Evolutionary conservation across 2,888 invertebrate genomes (phyloP).

Genomic region (Drosophila colorata): DNA sequence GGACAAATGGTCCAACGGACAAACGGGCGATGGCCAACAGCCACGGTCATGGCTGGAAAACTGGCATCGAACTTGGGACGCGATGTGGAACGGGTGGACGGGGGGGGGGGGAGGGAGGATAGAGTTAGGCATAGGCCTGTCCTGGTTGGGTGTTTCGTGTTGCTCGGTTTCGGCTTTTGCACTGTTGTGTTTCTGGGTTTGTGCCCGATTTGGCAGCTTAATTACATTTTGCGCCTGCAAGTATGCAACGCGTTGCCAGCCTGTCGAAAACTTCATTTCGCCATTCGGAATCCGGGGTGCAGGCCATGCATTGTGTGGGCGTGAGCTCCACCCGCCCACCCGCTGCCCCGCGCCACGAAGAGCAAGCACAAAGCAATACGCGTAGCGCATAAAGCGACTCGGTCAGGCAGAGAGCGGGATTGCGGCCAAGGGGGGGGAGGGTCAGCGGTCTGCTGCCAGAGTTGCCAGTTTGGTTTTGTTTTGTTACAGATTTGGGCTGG

Average conservation of each 20-base stretch:
- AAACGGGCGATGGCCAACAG: slow-evolving; percentile 2
- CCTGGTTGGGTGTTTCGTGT: slow-evolving; percentile 12
- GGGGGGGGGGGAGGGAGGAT: neutral
- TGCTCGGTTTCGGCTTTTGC: slow-evolving; percentile 28
- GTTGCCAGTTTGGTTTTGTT: slow-evolving; percentile 17
- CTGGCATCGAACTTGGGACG: slow-evolving; percentile 19
- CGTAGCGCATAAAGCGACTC: slow-evolving; percentile 5
- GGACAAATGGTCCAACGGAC: slow-evolving; percentile 15
- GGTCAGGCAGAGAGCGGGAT: neutral
- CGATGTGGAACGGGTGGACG: neutral
- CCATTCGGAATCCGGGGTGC: slow-evolving; percentile 2
- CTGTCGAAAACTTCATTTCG: slow-evolving; percentile 54
- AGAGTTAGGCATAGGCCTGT: neutral
- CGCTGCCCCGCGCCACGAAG: neutral
- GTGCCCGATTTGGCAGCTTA: slow-evolving; percentile 65
- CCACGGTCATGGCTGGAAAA: slow-evolving; percentile 21
- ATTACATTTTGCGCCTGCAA: slow-evolving; percentile 79
- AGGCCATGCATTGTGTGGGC: slow-evolving; percentile 28
- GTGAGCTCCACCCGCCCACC: slow-evolving; percentile 20
- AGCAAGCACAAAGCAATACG: slow-evolving; percentile 49
- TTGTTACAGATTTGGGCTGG: slow-evolving; percentile 25
- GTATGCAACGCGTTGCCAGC: slow-evolving; percentile 62
- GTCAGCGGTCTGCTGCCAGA: neutral
- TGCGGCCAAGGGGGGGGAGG: neutral
- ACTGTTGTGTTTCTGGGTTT: slow-evolving; percentile 24